Evolutionary conservation across 2,113 vertebrate genomes (phyloP).

Genomic region (Lucifuga dentata): DNA sequence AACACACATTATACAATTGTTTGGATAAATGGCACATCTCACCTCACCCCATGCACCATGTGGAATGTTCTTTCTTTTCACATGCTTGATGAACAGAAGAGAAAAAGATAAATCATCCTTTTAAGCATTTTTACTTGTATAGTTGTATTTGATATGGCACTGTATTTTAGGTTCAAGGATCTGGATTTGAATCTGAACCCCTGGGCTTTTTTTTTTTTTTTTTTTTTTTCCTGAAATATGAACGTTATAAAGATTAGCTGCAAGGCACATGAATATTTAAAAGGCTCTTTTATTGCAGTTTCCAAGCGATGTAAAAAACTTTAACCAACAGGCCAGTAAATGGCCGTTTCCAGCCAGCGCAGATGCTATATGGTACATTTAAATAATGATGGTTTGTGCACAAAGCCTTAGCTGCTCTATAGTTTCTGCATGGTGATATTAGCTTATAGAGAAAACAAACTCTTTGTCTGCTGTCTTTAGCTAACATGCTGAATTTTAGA

Average conservation of each 20-base stretch:
- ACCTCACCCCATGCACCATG: slow-evolving; percentile 2
- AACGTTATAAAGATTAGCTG: slow-evolving; percentile 3
- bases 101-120: background rate
- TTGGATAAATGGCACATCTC: slow-evolving; percentile 14
- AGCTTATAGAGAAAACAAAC: too few species aligned
- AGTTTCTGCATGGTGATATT: background rate
- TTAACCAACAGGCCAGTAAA: slow-evolving; percentile 6
- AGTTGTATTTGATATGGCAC: background rate
- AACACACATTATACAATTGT: slow-evolving; percentile 12
- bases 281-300: background rate
- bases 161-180: slow-evolving; percentile 1
- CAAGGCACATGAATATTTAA: slow-evolving; percentile 13
- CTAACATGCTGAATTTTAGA: too few species aligned
- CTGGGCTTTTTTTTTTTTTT: background rate
- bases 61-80: background rate
- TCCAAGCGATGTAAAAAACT: background rate
- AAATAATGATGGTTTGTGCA: background rate
- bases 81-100: background rate
- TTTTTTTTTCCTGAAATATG: slow-evolving; percentile 18
- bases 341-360: background rate
- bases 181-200: slow-evolving; percentile 10
- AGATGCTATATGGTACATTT: background rate
- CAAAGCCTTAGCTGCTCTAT: too few species aligned
- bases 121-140: slow-evolving; percentile 1
- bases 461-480: too few species aligned